Evolutionary conservation across 2,113 vertebrate species (phyloP).

Genomic region (Eudyptes chrysolophus): DNA sequence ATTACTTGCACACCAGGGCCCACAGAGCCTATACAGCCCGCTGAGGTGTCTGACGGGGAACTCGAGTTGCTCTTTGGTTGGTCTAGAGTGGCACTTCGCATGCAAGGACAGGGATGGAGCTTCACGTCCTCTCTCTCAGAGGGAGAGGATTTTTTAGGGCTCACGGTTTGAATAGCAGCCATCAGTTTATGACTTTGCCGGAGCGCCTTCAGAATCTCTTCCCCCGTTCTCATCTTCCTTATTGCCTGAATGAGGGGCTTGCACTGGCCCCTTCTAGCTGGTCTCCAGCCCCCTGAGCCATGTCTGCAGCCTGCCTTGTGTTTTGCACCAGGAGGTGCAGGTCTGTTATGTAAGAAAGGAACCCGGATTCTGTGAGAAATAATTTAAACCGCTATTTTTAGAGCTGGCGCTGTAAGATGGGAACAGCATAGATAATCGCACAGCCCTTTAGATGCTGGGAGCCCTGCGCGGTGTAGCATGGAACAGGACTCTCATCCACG

Average conservation of each 20-base stretch:
- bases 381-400: background rate
- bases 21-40: background rate
- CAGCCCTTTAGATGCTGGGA: background rate
- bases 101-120: background rate
- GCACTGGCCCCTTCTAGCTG: background rate
- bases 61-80: background rate
- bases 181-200: background rate
- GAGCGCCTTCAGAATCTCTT: background rate
- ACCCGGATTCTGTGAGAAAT: background rate
- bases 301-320: background rate
- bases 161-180: background rate
- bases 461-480: background rate
- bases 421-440: background rate
- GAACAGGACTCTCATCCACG: too few species aligned
- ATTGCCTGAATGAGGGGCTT: background rate
- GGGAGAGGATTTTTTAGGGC: background rate
- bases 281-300: background rate
- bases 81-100: background rate
- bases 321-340: background rate
- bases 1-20: rapidly evolving
- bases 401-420: background rate
- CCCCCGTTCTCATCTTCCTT: background rate
- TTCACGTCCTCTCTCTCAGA: background rate
- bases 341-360: background rate
- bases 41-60: background rate